Conservation (phyloP, 2,888 invertebrate species). For the Zelleria hepariella region DNA sequence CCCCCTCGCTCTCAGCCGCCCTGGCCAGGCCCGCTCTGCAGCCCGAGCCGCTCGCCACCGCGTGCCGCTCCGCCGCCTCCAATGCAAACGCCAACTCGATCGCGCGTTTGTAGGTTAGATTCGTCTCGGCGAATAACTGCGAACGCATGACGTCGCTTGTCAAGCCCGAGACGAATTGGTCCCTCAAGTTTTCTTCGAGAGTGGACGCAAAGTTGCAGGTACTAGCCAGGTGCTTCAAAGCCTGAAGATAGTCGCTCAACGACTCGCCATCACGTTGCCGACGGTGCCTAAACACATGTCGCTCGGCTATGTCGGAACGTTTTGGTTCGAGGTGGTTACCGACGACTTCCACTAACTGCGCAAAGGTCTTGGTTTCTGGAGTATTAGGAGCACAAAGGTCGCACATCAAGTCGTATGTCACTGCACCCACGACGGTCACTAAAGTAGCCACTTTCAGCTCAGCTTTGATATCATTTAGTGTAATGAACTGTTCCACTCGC, state of each 20-base stretch:
- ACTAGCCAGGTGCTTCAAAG: slow-evolving; percentile 4
- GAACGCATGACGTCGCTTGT: slow-evolving; percentile 6
- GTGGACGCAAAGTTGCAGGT: slow-evolving; percentile 6
- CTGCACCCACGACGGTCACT: not conserved
- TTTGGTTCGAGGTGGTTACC: slow-evolving; percentile 4
- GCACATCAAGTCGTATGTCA: slow-evolving; percentile 5
- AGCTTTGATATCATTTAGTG: not conserved
- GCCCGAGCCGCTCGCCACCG: slow-evolving; percentile 3
- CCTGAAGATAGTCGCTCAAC: slow-evolving; percentile 3
- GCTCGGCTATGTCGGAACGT: slow-evolving; percentile 4
- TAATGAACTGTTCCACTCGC: not conserved
- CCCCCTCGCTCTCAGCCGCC: not conserved
- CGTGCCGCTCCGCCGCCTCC: slow-evolving; percentile 12
- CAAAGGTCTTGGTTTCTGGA: slow-evolving; percentile 5
- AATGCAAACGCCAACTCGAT: slow-evolving; percentile 8
- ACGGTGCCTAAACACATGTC: slow-evolving; percentile 7
- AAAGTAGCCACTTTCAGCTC: not conserved
- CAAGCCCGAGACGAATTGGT: slow-evolving; percentile 9
- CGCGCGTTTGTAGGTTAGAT: slow-evolving; percentile 9
- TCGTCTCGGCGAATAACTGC: slow-evolving; percentile 7
- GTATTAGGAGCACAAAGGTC: slow-evolving; percentile 7
- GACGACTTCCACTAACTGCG: not conserved
- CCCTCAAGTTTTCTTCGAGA: slow-evolving; percentile 5
- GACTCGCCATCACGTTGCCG: slow-evolving; percentile 5
- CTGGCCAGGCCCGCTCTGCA: not conserved